phyloP scores from a whole-genome alignment of 2,797 vertebrate species.

The Amazonetta brasiliensis region DNA sequence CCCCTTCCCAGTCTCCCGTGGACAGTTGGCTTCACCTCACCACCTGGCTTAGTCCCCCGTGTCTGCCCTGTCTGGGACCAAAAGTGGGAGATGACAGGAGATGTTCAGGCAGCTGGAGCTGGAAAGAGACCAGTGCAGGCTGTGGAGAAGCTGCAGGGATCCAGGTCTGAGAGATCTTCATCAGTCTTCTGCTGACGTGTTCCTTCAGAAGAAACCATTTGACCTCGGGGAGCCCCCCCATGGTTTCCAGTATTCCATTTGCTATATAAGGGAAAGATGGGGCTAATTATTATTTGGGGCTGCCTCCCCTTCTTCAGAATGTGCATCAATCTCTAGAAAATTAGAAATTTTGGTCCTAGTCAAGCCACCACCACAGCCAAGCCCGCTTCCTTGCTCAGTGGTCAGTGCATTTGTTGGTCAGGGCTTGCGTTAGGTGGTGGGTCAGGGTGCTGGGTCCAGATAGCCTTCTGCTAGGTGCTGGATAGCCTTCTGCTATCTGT shows the following conservation, averaged over 20 bases:
- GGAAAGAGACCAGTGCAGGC: neutral
- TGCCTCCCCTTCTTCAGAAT: neutral
- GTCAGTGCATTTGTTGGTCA: neutral
- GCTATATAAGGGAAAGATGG: neutral
- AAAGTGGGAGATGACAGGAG: neutral
- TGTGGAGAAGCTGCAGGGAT: neutral
- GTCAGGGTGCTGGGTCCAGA: neutral
- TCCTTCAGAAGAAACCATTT: neutral
- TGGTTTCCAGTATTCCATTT: neutral
- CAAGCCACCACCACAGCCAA: neutral
- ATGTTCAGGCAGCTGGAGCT: neutral
- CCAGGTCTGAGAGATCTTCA: neutral
- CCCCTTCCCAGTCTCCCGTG: neutral
- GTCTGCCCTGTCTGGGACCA: neutral
- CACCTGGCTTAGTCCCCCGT: neutral
- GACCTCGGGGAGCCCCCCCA: rapidly evolving
- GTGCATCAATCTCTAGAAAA: neutral
- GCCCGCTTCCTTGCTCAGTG: rapidly evolving
- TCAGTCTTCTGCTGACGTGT: neutral
- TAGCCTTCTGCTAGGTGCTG: neutral
- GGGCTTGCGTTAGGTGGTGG: rapidly evolving
- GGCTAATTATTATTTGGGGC: neutral
- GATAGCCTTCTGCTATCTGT: neutral
- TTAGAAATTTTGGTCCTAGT: neutral
- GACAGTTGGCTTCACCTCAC: neutral